Conservation (phyloP, 2,113 vertebrate genomes). For the Megaceryle maxima region DNA sequence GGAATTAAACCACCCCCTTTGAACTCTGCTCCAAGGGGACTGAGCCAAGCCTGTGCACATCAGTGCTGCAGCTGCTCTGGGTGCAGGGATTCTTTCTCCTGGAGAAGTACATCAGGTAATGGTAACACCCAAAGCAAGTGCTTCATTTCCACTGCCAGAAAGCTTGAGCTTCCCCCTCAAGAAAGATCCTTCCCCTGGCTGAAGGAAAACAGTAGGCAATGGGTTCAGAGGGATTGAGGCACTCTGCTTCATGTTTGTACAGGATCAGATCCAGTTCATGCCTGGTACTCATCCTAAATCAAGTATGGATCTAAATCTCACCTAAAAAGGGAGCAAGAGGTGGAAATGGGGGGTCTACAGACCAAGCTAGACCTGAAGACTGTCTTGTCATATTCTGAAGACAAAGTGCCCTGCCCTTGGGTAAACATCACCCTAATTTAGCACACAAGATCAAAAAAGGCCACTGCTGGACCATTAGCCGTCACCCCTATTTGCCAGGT, state of each 20-base stretch:
- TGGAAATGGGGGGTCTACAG: background rate
- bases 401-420: background rate
- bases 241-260: background rate
- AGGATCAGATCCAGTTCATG: background rate
- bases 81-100: background rate
- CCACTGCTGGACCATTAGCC: background rate
- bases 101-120: background rate
- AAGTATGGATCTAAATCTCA: background rate
- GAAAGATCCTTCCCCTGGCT: background rate
- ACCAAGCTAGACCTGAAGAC: background rate
- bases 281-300: background rate
- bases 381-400: background rate
- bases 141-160: background rate
- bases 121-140: background rate
- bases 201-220: accelerated
- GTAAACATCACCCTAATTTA: background rate
- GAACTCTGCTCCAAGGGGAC: background rate
- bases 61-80: background rate
- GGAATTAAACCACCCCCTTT: background rate
- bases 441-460: background rate
- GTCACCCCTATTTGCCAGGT: background rate
- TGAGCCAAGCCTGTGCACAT: accelerated
- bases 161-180: background rate
- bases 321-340: background rate
- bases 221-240: background rate